Evolutionary conservation across 2,113 vertebrate genomes (phyloP).

Genomic region (Nothobranchius kuhntae): DNA sequence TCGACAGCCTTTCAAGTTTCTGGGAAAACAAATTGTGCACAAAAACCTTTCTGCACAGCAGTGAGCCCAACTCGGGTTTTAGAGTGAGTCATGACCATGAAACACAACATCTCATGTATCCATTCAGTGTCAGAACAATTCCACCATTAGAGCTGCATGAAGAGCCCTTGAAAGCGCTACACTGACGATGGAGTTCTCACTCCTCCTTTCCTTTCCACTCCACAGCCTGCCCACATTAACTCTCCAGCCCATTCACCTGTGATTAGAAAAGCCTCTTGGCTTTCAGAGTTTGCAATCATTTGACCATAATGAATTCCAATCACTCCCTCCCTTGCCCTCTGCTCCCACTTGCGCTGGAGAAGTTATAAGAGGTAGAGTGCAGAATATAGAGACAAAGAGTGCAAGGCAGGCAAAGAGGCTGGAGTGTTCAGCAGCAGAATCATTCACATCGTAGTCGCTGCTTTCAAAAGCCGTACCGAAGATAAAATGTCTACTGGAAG

Average conservation of each 20-base stretch:
- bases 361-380: slow-evolving; percentile 56
- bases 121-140: slow-evolving; percentile 75
- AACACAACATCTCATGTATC: slow-evolving; percentile 57
- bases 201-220: slow-evolving; percentile 62
- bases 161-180: slow-evolving; percentile 69
- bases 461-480: slow-evolving; percentile 7
- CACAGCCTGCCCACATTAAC: slow-evolving; percentile 69
- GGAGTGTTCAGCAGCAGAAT: slow-evolving; percentile 41
- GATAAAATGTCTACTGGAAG: slow-evolving; percentile 10
- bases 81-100: slow-evolving; percentile 47
- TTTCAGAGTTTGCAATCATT: slow-evolving; percentile 82
- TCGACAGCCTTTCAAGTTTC: neutral
- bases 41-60: slow-evolving; percentile 20
- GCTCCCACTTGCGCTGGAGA: slow-evolving; percentile 70
- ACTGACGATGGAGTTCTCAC: slow-evolving; percentile 58
- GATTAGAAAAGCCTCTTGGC: slow-evolving; percentile 81
- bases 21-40: slow-evolving; percentile 1
- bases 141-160: slow-evolving; percentile 64
- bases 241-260: slow-evolving; percentile 75
- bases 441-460: neutral
- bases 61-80: slow-evolving; percentile 25
- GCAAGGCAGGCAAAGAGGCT: slow-evolving; percentile 33
- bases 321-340: slow-evolving; percentile 71
- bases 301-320: slow-evolving; percentile 83
- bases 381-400: slow-evolving; percentile 55